Conservation (phyloP, 2,797 vertebrate genomes). For the Rhynchotus rufescens region DNA sequence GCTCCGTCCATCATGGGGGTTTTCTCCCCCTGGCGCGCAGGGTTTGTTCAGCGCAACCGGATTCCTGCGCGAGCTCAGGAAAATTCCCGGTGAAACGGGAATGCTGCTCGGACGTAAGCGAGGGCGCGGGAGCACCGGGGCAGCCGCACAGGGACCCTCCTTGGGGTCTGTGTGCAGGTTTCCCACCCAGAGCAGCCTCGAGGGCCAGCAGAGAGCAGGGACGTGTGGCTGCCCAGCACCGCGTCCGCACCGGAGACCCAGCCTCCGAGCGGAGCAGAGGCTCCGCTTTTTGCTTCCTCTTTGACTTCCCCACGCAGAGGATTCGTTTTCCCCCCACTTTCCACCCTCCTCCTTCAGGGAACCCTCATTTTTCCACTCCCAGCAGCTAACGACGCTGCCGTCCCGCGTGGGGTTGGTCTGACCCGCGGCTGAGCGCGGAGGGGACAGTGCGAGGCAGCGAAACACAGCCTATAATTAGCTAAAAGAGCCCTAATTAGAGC, state of each 20-base stretch:
- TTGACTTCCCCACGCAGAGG: not conserved
- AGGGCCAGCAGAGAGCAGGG: not conserved
- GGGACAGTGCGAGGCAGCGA: not conserved
- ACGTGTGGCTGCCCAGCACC: not conserved
- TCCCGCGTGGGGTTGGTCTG: not conserved
- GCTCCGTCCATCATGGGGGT: not conserved
- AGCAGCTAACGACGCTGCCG: not conserved
- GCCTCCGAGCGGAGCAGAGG: not conserved
- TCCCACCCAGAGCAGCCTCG: accelerated
- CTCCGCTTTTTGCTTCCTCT: not conserved
- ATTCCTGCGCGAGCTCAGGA: not conserved
- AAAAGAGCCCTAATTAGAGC: not conserved
- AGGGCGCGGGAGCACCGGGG: not conserved
- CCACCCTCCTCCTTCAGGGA: not conserved
- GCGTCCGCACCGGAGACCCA: not conserved
- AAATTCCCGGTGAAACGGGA: not conserved
- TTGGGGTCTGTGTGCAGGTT: not conserved
- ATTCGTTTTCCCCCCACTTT: not conserved
- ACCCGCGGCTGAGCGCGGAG: accelerated
- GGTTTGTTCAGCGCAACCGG: not conserved
- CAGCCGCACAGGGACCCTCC: not conserved
- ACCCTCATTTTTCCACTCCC: not conserved
- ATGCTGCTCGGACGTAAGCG: not conserved
- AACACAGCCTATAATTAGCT: not conserved
- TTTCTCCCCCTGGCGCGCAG: not conserved